These are phyloP conservation scores for Pantala flavescens DNA, from an alignment of 1,140 invertebrate genomes.

Conservation along the genomic window DNA sequence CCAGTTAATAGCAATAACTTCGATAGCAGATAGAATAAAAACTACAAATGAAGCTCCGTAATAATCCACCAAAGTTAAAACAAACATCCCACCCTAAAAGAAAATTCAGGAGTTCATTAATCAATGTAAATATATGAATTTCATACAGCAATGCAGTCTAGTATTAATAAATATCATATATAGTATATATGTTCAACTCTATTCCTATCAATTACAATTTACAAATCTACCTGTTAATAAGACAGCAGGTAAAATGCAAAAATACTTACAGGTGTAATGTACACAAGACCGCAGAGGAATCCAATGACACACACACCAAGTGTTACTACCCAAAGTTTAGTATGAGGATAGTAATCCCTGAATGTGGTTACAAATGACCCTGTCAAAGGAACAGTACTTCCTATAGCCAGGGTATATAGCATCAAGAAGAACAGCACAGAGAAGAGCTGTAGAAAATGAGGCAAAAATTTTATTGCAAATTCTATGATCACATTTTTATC, in stretches of 20 bases:
- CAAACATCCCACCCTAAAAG: constrained; percentile 73
- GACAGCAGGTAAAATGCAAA: too few species aligned
- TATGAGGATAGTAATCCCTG: constrained; percentile 54
- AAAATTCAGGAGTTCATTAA: constrained; percentile 20
- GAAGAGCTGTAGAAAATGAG: constrained; percentile 53
- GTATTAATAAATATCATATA: too few species aligned
- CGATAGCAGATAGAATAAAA: constrained; percentile 59
- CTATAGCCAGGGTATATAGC: constrained; percentile 65
- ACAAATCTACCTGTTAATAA: too few species aligned
- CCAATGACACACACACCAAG: constrained; percentile 45
- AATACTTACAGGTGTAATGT: constrained; percentile 60
- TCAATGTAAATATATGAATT: too few species aligned
- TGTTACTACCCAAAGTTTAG: constrained; percentile 52
- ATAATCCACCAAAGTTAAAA: constrained; percentile 72
- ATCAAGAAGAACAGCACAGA: constrained; percentile 81
- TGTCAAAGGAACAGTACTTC: constrained; percentile 47
- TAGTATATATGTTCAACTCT: too few species aligned
- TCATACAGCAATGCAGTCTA: too few species aligned
- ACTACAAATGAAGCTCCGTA: constrained; percentile 73
- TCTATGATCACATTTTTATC: too few species aligned
- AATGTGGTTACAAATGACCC: constrained; percentile 56
- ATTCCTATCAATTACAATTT: too few species aligned
- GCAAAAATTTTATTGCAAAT: constrained; percentile 17
- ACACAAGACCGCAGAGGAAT: constrained; percentile 59
- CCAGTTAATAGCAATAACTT: constrained; percentile 59